Percentiles rank a stretch among this genome's conserved stretches.
These are phyloP conservation scores for Dipodomys merriami DNA, from an alignment of 2,113 vertebrate species.

Conservation along the genomic window DNA sequence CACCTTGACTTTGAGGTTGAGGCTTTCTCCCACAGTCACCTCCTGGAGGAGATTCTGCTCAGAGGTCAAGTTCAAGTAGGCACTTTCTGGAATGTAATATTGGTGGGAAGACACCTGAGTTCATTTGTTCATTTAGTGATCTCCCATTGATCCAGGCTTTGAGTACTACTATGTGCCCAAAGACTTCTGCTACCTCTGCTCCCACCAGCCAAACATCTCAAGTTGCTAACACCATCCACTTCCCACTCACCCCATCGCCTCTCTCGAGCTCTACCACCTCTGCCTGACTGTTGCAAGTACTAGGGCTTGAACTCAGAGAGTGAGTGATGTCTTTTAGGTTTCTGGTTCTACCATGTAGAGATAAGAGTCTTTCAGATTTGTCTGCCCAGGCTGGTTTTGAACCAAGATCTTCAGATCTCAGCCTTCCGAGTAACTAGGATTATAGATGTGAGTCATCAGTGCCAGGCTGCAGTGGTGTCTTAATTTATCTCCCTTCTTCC, in stretches of 20 bases:
- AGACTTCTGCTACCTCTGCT: not conserved
- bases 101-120: not conserved
- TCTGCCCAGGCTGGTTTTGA: too few relatives aligned
- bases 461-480: not conserved
- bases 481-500: not conserved
- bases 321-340: too few relatives aligned
- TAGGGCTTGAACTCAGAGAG: too few relatives aligned
- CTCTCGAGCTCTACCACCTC: not conserved
- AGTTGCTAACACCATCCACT: not conserved
- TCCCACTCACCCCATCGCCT: not conserved
- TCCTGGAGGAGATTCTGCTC: constrained; percentile 85
- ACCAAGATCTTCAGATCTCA: too few relatives aligned
- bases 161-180: not conserved
- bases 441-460: too few relatives aligned
- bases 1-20: constrained; percentile 88
- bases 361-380: too few relatives aligned
- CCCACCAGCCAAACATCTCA: not conserved
- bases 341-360: too few relatives aligned
- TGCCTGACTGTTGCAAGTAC: not conserved
- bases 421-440: too few relatives aligned
- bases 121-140: not conserved
- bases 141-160: not conserved
- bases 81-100: constrained; percentile 87
- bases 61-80: constrained; percentile 89
- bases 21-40: constrained; percentile 86